A percentile compares a stretch with the other conserved stretches of the same genome.
These are phyloP conservation scores for Camptogramma bilineatum DNA, from an alignment of 2,888 invertebrate species.

Conservation along the genomic window DNA sequence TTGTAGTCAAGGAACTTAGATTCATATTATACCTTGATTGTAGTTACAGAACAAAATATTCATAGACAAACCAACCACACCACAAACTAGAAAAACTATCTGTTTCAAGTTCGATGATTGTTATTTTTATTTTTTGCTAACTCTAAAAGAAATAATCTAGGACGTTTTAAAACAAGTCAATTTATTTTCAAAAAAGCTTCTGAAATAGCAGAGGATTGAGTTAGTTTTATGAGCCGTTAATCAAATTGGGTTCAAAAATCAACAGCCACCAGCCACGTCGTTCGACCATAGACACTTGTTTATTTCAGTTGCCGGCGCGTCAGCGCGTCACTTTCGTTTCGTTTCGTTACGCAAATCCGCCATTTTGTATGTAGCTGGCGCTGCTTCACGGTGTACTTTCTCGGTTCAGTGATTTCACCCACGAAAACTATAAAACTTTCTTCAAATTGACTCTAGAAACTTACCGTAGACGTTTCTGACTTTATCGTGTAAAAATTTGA, in stretches of 20 bases:
- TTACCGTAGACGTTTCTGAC: slow-evolving; percentile 68
- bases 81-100: too few species aligned
- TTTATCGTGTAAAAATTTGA: slow-evolving; percentile 68
- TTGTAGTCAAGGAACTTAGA: too few species aligned
- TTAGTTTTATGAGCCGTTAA: too few species aligned
- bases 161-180: too few species aligned
- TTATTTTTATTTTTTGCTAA: too few species aligned
- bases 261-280: slow-evolving; percentile 39
- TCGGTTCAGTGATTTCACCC: slow-evolving; percentile 77
- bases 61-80: too few species aligned
- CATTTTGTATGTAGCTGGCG: slow-evolving; percentile 86
- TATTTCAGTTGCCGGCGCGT: slow-evolving; percentile 69
- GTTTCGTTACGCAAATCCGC: slow-evolving; percentile 84
- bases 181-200: too few species aligned
- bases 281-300: slow-evolving; percentile 51
- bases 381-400: slow-evolving; percentile 80
- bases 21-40: too few species aligned
- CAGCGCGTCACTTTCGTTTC: slow-evolving; percentile 84
- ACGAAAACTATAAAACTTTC: slow-evolving; percentile 76
- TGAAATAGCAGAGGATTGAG: too few species aligned
- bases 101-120: too few species aligned
- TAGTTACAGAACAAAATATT: too few species aligned
- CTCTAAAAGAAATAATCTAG: too few species aligned
- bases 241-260: slow-evolving; percentile 24
- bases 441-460: slow-evolving; percentile 65